phyloP scores from a whole-genome alignment of 2,888 invertebrate species.

The Tetanocera ferruginea region DNA sequence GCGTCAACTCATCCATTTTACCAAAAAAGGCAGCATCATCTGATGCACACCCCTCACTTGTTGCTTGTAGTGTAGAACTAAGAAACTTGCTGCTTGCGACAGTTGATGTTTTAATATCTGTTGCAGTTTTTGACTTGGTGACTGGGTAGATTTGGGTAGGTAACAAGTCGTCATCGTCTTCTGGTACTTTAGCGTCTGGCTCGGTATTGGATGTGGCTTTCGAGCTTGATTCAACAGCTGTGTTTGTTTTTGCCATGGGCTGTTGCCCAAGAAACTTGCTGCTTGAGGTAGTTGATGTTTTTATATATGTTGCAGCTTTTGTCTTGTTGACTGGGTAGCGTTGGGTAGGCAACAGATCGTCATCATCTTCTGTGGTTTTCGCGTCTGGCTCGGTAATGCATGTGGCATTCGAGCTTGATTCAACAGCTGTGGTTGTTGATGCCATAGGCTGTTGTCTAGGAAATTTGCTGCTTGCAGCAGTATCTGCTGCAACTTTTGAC shows the following conservation, averaged over 20 bases:
- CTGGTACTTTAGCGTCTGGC: not conserved
- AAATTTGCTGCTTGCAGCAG: slow-evolving; percentile 5
- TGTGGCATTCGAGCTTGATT: not conserved
- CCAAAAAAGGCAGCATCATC: slow-evolving; percentile 22
- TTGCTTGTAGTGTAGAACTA: slow-evolving; percentile 41
- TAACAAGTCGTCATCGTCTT: slow-evolving; percentile 18
- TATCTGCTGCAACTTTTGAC: not conserved
- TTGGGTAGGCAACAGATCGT: slow-evolving; percentile 34
- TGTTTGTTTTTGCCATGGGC: not conserved
- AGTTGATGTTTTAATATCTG: not conserved
- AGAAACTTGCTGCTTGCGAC: slow-evolving; percentile 19
- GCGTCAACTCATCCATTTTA: not conserved
- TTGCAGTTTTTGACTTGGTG: not conserved
- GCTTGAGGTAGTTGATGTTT: not conserved
- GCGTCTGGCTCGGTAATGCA: not conserved
- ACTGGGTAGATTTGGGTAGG: slow-evolving; percentile 36
- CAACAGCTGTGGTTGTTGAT: not conserved
- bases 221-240: not conserved
- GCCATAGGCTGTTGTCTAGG: too few species aligned
- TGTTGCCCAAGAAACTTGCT: slow-evolving; percentile 34
- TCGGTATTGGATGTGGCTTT: not conserved
- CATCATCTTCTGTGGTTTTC: slow-evolving; percentile 2
- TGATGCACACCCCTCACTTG: not conserved
- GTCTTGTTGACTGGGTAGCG: slow-evolving; percentile 7
- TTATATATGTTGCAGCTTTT: not conserved